Evolutionary conservation across 2,113 vertebrate species (phyloP), one percentile per base, ranked within the genome.

Genomic region (Carollia perspicillata): DNA sequence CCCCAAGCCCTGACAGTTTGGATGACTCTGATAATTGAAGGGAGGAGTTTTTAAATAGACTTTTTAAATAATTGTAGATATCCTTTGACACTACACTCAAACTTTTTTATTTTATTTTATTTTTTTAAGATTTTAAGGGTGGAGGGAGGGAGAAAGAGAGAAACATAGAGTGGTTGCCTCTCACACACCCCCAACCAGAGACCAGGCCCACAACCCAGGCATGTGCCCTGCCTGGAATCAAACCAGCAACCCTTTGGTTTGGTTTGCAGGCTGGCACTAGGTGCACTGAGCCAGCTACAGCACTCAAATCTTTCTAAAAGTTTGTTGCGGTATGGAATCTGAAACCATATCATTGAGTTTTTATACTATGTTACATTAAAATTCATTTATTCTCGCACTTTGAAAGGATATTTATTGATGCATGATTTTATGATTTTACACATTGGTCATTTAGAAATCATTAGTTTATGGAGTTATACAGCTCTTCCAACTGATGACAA

Each of bases 361-460:
- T 66, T 44, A 14, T 90, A 51, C 37, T 40, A 22, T 81, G 40
- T 90, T 90, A 94, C 0, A 35, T 78, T 95, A 66, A 96, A 69
- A 72, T 78, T 69, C 55, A 53, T 51, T 90, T 51, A 11, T 78
- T 83, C 53, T 84, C 40, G 33, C 17, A 68, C 49, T 84, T 78
- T 68, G 60, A 69, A 37, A 40, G 11, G 14, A 33, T 93, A 51
- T 92, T 92, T 89, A 85, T 49, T 53, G 11, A 17, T 58, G 23
- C 47, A 10, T 79, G 40, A 88, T 74, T 93, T 87, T 90, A 78
- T 87, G 83, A 87, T n/a, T 75, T 84, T 37, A 58, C 68, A n/a
- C 12, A 18, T 55, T 71, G 77, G 58, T 88, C 13, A 35, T 92
- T 92, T 74, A 33, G 47, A 95, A 93, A 87, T 96, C 17, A 85